Evolutionary conservation across 1,140 invertebrate species (phyloP), one percentile per base, ranked within the genome.

Genomic region (Platorchestia sp.): DNA sequence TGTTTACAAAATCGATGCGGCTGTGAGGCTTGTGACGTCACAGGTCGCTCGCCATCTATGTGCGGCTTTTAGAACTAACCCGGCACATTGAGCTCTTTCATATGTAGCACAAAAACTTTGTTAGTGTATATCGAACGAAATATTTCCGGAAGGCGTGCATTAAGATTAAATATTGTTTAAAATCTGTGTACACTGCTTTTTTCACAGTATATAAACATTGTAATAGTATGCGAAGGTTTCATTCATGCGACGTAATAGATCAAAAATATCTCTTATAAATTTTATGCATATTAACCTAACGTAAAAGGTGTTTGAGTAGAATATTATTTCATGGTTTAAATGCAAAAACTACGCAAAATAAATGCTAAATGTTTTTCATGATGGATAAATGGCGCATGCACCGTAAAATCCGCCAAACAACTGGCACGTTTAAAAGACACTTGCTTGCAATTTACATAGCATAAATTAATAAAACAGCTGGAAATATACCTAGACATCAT

Each of bases 1-100:
- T 93, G 91, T 93, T 93, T 93, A 93, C 91, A 93, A 93, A 93
- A 93, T 93, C 91, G 91, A 93, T 93, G 91, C 44, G 91, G 91
- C 91, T 44, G 91, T 93, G 91, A 93, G 91, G 91, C 91, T n/a
- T 45, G 91, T 93, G 91, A 93, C 91, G 91, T 93, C 91, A 93
- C 45, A 93, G 44, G 91, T 40, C 45, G 91, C 91, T 93, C 91
- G 91, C 91, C 91, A 93, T 93, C 91, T 93, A 47, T 93, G 91
- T 10, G 91, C 44, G 45, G 45, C 43, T 93, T 93, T 93, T 45
- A 47, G 43, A 93, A 93, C 91, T 93, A 93, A 89, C 87, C 91
- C 91, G 91, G 91, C 91, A 89, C n/a, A 89, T 44, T 44, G 43
- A 14, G 87, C 43, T 89, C n/a, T 42, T 42, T 41, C 43, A 42